Base-by-base conservation (phyloP, 2,797 vertebrate species). In the Hydrophis major region DNA sequence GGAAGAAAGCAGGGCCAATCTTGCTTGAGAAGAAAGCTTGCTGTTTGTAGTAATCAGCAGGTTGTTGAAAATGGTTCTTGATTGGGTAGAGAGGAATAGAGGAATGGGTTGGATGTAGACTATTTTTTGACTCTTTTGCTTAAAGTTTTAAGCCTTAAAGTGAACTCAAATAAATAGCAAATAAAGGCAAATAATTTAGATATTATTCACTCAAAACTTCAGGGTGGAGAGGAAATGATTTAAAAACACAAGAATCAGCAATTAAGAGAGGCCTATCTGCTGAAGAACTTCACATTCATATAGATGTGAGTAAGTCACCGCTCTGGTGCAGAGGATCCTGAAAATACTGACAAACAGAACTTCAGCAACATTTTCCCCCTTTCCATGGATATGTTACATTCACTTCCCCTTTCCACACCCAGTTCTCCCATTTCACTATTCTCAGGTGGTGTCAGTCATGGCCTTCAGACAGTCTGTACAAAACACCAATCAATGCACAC, bases 341-440 rank as follows among this genome's bases (percentile, higher is more conserved):
- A 93, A 90, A 25, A 94, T 91, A 95, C 96, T 88, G 32, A 88
- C 61, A 61, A 61, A n/a, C 66, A 78, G 37, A 50, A 96, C 91
- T 95, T 95, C 66, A 93, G 90, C 27, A 25, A 96, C 94, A 93
- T 55, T 89, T 88, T 91, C 96, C 92, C 94, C 27, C 87, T 0
- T 0, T 86, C 93, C 78, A 92, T 92, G 56, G 91, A 86, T 27
- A 55, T 0, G 69, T 89, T 56, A n/a, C 47, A 69, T 50, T 32
- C 61, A 53, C 61, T 32, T 63, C 87, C 37, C 60, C 20, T 87
- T 86, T 42, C 50, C 78, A 86, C 53, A 66, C 28, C 86, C n/a
- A 37, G 32, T 78, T 93, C 90, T 94, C 12, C 0, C 4, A 53
- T 94, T 94, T 97, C 97, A 97, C 96, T 96, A 93, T 94, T 93